Percentiles rank a stretch among this genome's conserved stretches.
These are phyloP conservation scores for Pseudomyrmex gracilis DNA, from an alignment of 1,140 invertebrate genomes.

Conservation along the genomic window DNA sequence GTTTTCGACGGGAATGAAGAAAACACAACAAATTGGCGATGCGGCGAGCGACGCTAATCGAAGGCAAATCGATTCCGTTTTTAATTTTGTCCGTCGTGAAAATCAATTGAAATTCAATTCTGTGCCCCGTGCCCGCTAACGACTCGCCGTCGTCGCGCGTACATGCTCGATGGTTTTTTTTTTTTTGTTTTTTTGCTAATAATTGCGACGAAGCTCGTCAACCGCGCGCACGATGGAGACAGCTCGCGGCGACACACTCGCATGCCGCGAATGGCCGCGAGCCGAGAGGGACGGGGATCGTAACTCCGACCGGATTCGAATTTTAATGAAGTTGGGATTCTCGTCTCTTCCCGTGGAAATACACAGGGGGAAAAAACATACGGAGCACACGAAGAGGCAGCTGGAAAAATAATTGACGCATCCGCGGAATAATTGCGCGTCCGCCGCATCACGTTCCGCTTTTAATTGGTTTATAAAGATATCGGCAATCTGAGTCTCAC, in stretches of 20 bases:
- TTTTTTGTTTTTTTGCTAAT: constrained; percentile 52
- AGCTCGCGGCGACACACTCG: neutral
- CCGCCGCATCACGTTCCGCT: neutral
- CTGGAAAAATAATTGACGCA: constrained; percentile 44
- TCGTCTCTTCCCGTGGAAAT: neutral
- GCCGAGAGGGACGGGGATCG: neutral
- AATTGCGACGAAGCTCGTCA: constrained; percentile 64
- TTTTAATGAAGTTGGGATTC: constrained; percentile 42
- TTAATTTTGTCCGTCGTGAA: constrained; percentile 59
- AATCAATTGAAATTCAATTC: constrained; percentile 72
- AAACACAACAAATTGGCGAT: neutral
- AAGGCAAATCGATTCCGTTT: constrained; percentile 70
- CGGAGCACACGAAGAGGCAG: neutral
- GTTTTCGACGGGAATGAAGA: neutral
- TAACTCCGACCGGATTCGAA: neutral
- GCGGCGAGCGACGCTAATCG: constrained; percentile 60
- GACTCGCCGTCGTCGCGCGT: constrained; percentile 39
- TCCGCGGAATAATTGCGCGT: constrained; percentile 36
- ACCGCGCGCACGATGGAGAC: neutral
- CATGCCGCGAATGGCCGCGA: neutral
- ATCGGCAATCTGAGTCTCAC: constrained; percentile 24
- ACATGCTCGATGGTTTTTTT: neutral
- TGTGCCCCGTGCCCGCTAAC: constrained; percentile 53
- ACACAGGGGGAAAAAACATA: neutral
- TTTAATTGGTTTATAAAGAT: constrained; percentile 47